These are phyloP conservation scores for Beaufortia kweichowensis DNA, from an alignment of 2,113 vertebrate species.

Conservation along the genomic window DNA sequence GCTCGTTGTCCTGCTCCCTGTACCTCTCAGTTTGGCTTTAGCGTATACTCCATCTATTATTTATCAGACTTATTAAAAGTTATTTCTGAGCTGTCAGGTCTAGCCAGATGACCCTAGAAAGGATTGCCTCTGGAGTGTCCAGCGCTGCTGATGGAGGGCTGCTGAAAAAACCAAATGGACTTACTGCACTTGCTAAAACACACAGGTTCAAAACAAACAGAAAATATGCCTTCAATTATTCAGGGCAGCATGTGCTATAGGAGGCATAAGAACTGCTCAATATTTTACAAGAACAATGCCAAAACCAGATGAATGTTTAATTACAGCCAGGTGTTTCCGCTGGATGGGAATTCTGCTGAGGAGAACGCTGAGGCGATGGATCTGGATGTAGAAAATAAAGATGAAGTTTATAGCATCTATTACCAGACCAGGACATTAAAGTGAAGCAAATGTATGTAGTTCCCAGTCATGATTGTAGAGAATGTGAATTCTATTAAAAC, in stretches of 20 bases:
- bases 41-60: slow-evolving; percentile 76
- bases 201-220: slow-evolving; percentile 72
- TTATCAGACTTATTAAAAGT: slow-evolving; percentile 82
- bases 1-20: slow-evolving; percentile 63
- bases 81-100: slow-evolving; percentile 78
- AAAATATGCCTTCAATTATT: slow-evolving; percentile 75
- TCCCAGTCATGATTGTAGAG: not conserved
- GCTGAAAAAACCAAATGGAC: slow-evolving; percentile 70
- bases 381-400: slow-evolving; percentile 32
- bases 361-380: slow-evolving; percentile 29
- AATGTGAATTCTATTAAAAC: not conserved
- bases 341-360: slow-evolving; percentile 49
- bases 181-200: slow-evolving; percentile 72
- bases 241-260: slow-evolving; percentile 67
- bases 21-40: slow-evolving; percentile 72
- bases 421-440: not conserved
- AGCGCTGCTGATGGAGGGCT: slow-evolving; percentile 61
- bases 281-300: slow-evolving; percentile 69
- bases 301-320: slow-evolving; percentile 72
- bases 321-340: slow-evolving; percentile 62
- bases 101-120: slow-evolving; percentile 75
- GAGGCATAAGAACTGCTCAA: slow-evolving; percentile 71
- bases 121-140: slow-evolving; percentile 69
- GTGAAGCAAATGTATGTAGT: not conserved
- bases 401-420: not conserved